phyloP scores from a whole-genome alignment of 1,140 invertebrate species.

The Chironomus tepperi region DNA sequence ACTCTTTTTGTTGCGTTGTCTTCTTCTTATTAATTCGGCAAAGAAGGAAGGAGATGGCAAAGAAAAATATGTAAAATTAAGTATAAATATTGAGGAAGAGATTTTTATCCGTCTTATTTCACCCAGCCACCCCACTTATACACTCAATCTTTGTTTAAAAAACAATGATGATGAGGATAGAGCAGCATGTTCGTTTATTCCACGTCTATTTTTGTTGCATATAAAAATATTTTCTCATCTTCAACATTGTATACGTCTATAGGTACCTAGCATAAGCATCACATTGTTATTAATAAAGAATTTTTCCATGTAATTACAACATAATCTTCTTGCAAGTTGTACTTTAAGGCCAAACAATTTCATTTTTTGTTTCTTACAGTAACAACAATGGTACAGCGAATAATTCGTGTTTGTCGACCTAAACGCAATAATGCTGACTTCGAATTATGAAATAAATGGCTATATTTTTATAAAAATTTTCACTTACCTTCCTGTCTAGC shows the following conservation, averaged over 20 bases:
- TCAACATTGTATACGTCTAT: not conserved
- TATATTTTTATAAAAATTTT: no score
- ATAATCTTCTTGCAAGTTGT: not conserved
- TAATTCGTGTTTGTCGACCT: no score
- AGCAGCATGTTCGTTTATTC: not conserved
- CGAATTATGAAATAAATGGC: no score
- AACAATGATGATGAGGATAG: not conserved
- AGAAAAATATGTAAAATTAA: no score
- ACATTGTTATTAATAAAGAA: not conserved
- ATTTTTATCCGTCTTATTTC: not conserved
- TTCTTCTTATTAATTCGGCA: no score
- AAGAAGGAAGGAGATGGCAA: no score
- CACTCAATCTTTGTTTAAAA: not conserved
- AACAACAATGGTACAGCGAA: not conserved
- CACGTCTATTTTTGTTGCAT: not conserved
- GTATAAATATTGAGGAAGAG: not conserved
- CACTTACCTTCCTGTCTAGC: conserved; percentile 18
- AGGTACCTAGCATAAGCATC: not conserved
- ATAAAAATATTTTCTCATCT: not conserved
- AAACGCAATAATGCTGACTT: no score
- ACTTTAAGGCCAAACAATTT: not conserved
- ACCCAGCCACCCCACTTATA: not conserved
- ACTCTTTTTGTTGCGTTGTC: no score
- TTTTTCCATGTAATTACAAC: not conserved
- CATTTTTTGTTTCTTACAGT: not conserved